Evolutionary conservation across 2,113 vertebrate species (phyloP), one percentile per base, ranked within the genome.

Genomic region (Neotoma lepida): DNA sequence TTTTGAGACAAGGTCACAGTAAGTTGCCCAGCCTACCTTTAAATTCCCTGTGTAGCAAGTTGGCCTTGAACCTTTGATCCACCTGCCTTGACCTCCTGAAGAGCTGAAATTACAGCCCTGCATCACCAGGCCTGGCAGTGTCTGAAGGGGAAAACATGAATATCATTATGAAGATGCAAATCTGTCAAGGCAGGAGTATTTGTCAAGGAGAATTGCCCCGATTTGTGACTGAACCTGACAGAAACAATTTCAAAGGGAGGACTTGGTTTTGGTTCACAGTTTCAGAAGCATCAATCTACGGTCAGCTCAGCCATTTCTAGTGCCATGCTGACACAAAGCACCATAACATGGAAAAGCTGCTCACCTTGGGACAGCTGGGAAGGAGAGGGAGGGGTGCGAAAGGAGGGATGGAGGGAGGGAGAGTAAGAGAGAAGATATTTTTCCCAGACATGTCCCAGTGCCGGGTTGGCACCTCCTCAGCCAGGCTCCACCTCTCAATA

Each of bases 181-280:
- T 88, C 84, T 90, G 33, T 86, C 91, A 86, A 86, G 66, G 46
- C 8, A 51, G 26, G 41, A 61, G 30, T 39, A 46, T 46, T 58
- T 80, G 63, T 33, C 64, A 80, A 70, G 61, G 49, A 97, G 54
- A 64, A 44, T 85, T 86, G 41, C 86, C 49, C 54, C 81, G 33
- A 77, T 82, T 39, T 92, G 58, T 66, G 78, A 94, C 22, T 86
- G 85, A 63, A 30, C 13, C 46, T 41, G 35, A 68, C 41, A 51
- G 30, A 70, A 39, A 68, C 7, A 9, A 39, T 70, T 87, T 54
- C n/a, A 86, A 70, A 70, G 33, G n/a, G 56, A 30, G 49, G 46
- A 88, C 51, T 39, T 71, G n/a, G 39, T 86, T 70, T 68, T 35
- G 44, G 46, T 8, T 87, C 22, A 70, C 64, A 30, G 86, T 70